Evolutionary conservation across 1,140 invertebrate species (phyloP), one percentile per base, ranked within the genome.

Genomic region (Leptinotarsa undecemlineata): DNA sequence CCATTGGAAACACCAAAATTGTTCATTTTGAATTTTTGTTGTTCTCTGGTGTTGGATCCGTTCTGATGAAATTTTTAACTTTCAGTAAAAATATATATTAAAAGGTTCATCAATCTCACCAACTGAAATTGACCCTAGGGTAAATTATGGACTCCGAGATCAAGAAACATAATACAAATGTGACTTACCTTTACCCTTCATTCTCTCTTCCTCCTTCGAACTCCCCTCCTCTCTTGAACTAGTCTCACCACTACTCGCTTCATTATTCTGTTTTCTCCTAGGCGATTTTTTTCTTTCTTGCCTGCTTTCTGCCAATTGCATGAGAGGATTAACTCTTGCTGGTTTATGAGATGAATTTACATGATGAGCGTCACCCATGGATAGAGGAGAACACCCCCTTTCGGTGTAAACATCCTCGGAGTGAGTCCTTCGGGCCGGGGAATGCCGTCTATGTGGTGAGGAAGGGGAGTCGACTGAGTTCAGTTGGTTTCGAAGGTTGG

Each of bases 331-430:
- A 33, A 79, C 71, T 42, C 82, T 68, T 20, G 60, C 8, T 14
- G 75, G 73, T 74, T 77, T 74, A 15, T 57, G 51, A 19, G 17
- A 15, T 20, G 14, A 26, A n/a, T 8, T 21, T 3, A 23, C 14
- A 2, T 33, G 42, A 8, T 57, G 19, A 26, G 2, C 48, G 14
- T 60, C 57, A 17, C n/a, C n/a, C 51, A 57, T 15, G 51, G n/a
- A 57, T 17, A 57, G 4, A n/a, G 48, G 48, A n/a, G 69, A 61
- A 23, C 21, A 60, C 23, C 19, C 69, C 66, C 64, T 60, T 51
- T 77, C 78, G 26, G 17, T n/a, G 62, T 76, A 79, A 21, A 76
- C 74, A 60, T 81, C 80, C 73, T 84, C 83, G 62, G 80, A 81
- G 47, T 81, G 77, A 0, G 81, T 76, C 26, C 80, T 72, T 26